Base-by-base conservation (phyloP, 2,113 vertebrate genomes). In the Notarius quadriscutis region DNA sequence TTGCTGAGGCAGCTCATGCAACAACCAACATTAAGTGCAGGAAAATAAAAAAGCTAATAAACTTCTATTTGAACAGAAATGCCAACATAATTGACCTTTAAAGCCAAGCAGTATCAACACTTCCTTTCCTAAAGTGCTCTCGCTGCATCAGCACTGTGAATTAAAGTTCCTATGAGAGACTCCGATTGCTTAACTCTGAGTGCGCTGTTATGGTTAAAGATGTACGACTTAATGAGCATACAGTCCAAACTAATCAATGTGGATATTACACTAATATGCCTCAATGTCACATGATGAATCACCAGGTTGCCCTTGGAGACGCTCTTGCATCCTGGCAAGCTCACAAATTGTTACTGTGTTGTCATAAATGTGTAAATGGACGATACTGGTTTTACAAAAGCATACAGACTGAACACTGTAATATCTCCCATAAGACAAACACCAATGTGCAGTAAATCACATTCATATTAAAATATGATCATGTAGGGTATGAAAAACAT, bases 201-300 rank as follows among this genome's bases (percentile, higher is more conserved):
- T 60, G 48, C 20, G n/a, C 80, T 71, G 80, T 27, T 84, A 69
- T 75, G 58, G 85, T 84, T 72, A 84, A 34, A 86, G 88, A 80
- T 86, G 80, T 84, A 86, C 12, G 67, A 60, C 80, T 84, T 89
- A 89, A 89, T 84, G 88, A 89, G 85, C 74, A 5, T 7, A 53
- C 79, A 34, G 67, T 41, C 34, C 18, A 27, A n/a, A 55, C 58
- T 51, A 87, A 89, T 89, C 86, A 86, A 86, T 89, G 63, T 67
- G 86, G 86, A 87, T 89, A 83, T 87, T 87, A 87, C 86, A 86
- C 86, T 87, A 89, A 87, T 89, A 87, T 60, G 71, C 69, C 69
- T 12, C 51, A 10, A 15, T 86, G 86, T 74, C 86, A 81, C 79
- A 87, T 85, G 89, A 89, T 89, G 89, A 82, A 89, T 85, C 41